These are phyloP conservation scores for Macrobrachium nipponense DNA, from an alignment of 1,140 invertebrate species.

Conservation along the genomic window DNA sequence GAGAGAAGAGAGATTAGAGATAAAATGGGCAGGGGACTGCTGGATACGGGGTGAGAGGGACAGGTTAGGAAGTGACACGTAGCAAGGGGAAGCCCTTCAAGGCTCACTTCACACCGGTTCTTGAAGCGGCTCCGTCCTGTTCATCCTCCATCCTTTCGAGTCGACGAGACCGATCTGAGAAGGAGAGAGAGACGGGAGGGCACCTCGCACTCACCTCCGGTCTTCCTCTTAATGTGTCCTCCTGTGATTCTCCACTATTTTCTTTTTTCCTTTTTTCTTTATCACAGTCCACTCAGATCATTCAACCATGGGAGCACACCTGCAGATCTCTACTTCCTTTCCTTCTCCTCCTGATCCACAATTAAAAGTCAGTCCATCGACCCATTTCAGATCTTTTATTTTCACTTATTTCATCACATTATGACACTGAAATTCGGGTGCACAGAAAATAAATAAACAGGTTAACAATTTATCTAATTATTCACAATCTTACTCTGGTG, in stretches of 20 bases:
- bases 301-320: no score
- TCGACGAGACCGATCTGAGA: neutral
- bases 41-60: neutral
- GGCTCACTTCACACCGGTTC: constrained; percentile 15
- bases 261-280: no score
- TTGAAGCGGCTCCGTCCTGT: constrained; percentile 14
- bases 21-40: neutral
- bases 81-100: neutral
- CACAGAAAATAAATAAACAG: no score
- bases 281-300: no score
- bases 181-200: neutral
- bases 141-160: constrained; percentile 7
- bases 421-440: no score
- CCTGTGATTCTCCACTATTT: neutral
- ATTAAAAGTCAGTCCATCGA: no score
- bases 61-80: neutral
- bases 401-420: no score
- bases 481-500: no score
- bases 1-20: neutral
- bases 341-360: no score
- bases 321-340: no score
- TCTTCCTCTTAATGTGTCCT: neutral
- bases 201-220: neutral
- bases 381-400: no score
- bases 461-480: no score